phyloP scores from a whole-genome alignment of 37 sponge, comb jelly and placozoan genomes.

The Corticium candelabrum region DNA sequence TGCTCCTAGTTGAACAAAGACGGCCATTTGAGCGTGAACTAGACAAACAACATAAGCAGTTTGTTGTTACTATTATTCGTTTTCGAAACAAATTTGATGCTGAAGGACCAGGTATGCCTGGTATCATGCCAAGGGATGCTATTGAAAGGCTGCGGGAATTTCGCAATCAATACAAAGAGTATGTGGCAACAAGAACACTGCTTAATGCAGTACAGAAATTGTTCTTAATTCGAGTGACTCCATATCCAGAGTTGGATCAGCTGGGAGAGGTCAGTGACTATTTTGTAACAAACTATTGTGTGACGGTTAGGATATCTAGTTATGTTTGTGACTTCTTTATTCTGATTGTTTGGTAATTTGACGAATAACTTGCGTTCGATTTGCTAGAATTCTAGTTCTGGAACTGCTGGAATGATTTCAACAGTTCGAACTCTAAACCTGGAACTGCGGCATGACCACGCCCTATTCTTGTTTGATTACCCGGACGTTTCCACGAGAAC shows the following conservation, averaged over 20 bases:
- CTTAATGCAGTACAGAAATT: slow-evolving; percentile 68
- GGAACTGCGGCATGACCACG: no score
- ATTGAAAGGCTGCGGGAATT: slow-evolving; percentile 58
- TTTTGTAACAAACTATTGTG: no score
- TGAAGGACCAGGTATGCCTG: slow-evolving; percentile 78
- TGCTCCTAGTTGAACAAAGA: slow-evolving; percentile 50
- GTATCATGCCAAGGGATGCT: slow-evolving; percentile 61
- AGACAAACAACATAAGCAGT: slow-evolving; percentile 71
- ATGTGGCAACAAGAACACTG: slow-evolving; percentile 24
- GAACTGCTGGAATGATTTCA: no score
- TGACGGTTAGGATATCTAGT: no score
- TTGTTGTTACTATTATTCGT: slow-evolving; percentile 72
- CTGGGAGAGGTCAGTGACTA: slow-evolving; percentile 41
- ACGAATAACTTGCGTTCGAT: no score
- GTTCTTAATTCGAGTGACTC: slow-evolving; percentile 45
- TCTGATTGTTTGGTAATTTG: no score
- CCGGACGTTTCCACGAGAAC: no score
- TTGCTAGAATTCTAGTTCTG: neutral
- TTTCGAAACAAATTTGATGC: slow-evolving; percentile 85
- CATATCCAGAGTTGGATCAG: slow-evolving; percentile 68
- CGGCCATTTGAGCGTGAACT: slow-evolving; percentile 51
- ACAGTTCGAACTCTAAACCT: no score
- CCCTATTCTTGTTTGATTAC: no score
- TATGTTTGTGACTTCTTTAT: no score
- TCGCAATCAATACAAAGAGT: slow-evolving; percentile 35